A percentile compares a stretch with the other conserved stretches of the same genome.
Conservation (phyloP, 2,888 invertebrate species). For the Drosophila falleni region DNA sequence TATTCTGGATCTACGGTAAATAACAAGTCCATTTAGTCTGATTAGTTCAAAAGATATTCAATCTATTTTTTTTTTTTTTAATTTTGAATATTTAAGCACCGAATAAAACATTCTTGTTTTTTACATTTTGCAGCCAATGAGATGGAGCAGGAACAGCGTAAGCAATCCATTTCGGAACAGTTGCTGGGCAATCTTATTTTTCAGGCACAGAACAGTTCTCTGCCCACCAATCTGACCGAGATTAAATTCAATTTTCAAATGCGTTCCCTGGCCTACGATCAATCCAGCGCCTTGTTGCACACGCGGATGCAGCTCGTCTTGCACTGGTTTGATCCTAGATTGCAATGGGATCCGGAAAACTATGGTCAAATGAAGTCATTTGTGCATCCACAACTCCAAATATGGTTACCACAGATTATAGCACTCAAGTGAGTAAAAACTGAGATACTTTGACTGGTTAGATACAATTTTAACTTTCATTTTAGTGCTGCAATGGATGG, state of each 20-base stretch:
- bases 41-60: too few relatives aligned
- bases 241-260: conserved; percentile 79
- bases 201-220: conserved; percentile 85
- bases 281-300: conserved; percentile 70
- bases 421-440: conserved; percentile 68
- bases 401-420: conserved; percentile 80
- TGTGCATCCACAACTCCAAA: conserved; percentile 58
- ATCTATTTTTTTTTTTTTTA: too few relatives aligned
- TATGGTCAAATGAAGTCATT: conserved; percentile 86
- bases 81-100: too few relatives aligned
- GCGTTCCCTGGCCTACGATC: conserved; percentile 77
- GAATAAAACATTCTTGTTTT: not conserved
- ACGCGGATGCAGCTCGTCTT: conserved; percentile 85
- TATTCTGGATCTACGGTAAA: too few relatives aligned
- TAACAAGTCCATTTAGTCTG: too few relatives aligned
- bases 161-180: conserved; percentile 86
- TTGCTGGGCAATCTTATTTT: conserved; percentile 86
- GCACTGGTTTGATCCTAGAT: conserved; percentile 88
- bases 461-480: not conserved
- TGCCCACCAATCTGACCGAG: conserved; percentile 69
- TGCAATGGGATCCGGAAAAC: conserved; percentile 88
- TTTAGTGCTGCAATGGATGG: conserved; percentile 72
- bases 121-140: conserved; percentile 62
- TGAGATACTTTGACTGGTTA: not conserved
- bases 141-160: conserved; percentile 69